Base-by-base conservation (phyloP, 2,888 invertebrate genomes). In the Polia nebulosa region DNA sequence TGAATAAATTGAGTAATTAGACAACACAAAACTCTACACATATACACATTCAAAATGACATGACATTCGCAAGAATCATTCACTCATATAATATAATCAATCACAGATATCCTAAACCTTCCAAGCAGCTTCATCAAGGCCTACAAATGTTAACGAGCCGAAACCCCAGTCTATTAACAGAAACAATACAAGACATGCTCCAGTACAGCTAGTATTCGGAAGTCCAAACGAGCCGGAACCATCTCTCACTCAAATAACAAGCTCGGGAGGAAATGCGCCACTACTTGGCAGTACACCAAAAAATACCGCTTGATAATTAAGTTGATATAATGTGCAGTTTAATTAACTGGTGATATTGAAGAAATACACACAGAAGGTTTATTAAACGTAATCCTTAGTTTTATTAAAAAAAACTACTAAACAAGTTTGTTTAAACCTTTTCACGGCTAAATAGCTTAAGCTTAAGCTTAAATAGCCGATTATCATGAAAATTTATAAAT, bases 231-330 rank as follows among this genome's bases (percentile, higher is more conserved):
- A 53, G 77, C 45, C 53, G 61, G 53, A 44, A 68, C 68, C 11
- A 69, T 78, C 49, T 59, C 78, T 77, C 76, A 78, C 72, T 76
- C 76, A 70, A 67, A 73, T 66, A 72, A 78, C 55, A 70, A 75
- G 58, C 45, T 56, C 59, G 20, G 36, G 36, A 70, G 69, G 76
- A 72, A 81, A 76, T 70, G 72, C 64, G 53, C 56, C 62, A 52
- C 47, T 39, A 70, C 67, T 80, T 80, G 80, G 80, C 80, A 80
- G 62, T 22, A 68, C 69, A 79, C 81, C 81, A 80, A 81, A 76
- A 78, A 78, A 78, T 76, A 79, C 72, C 64, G 79, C 79, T 81
- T 81, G 76, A 81, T 79, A 80, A 76, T 81, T 62, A 69, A 72
- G 63, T 79, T 67, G 76, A 78, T 70, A 78, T 79, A 81, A 79